Conservation (phyloP, 2,113 vertebrate species). For the Leiothrix lutea region DNA sequence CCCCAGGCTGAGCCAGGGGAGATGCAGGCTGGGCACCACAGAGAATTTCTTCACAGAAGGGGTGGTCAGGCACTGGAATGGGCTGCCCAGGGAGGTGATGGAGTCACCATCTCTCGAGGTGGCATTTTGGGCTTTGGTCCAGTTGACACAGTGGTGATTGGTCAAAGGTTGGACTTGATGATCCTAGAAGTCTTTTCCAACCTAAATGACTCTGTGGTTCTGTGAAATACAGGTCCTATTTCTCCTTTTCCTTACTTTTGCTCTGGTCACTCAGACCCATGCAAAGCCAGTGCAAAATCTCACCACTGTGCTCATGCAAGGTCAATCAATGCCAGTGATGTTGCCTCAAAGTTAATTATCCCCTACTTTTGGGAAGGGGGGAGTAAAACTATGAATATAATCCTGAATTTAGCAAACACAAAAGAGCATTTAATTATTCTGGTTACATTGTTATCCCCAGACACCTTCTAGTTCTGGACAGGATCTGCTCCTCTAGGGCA, state of each 20-base stretch:
- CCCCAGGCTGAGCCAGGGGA: background rate
- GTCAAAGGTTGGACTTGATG: background rate
- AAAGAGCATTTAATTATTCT: constrained; percentile 24
- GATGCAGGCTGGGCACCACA: background rate
- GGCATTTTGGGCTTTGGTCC: background rate
- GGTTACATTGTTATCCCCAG: background rate
- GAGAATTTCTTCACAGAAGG: background rate
- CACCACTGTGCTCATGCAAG: background rate
- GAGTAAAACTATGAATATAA: background rate
- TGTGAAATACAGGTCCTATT: background rate
- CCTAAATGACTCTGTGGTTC: background rate
- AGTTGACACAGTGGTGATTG: background rate
- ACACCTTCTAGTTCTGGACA: background rate
- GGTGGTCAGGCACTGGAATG: background rate
- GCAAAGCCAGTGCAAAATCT: background rate
- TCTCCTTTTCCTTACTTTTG: background rate
- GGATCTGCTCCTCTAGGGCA: constrained; percentile 37
- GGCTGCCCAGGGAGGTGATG: background rate
- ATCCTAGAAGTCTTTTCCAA: background rate
- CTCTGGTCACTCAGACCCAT: background rate
- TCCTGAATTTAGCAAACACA: background rate
- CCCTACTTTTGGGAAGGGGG: background rate
- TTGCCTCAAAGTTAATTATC: background rate
- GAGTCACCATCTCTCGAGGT: background rate
- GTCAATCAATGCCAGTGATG: background rate